phyloP scores from a whole-genome alignment of 2,113 vertebrate species.

The Panthera tigris region DNA sequence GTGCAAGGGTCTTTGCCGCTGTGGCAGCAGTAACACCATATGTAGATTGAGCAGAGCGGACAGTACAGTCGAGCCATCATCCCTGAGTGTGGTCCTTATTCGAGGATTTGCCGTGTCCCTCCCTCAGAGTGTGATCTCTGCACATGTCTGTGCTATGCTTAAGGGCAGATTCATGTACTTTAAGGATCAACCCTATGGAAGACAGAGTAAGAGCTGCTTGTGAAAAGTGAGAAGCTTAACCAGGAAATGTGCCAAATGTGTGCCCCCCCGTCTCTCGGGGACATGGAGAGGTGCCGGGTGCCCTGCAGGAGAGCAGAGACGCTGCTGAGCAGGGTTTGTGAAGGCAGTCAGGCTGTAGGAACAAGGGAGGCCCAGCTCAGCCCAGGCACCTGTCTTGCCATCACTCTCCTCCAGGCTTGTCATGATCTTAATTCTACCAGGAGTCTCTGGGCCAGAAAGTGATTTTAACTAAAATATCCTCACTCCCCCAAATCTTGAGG shows the following conservation, averaged over 20 bases:
- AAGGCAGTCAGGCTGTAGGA: neutral
- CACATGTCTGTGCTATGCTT: neutral
- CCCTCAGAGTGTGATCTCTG: fast-evolving
- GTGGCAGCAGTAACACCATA: neutral
- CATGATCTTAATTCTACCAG: neutral
- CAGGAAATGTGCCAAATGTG: neutral
- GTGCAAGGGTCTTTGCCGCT: neutral
- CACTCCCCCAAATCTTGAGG: neutral
- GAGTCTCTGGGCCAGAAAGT: neutral
- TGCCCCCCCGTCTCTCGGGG: fast-evolving
- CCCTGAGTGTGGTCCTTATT: fast-evolving
- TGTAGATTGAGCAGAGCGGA: too few species aligned
- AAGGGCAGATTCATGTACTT: neutral
- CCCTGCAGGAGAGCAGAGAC: neutral
- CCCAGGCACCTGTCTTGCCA: neutral
- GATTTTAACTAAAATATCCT: neutral
- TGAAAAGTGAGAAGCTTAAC: neutral
- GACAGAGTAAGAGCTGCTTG: neutral
- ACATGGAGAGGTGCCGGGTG: neutral
- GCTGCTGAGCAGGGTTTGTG: neutral
- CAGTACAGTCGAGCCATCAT: fast-evolving
- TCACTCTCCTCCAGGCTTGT: neutral
- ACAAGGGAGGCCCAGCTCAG: fast-evolving
- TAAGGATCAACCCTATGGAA: neutral
- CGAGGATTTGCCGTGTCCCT: fast-evolving